Percentiles rank a stretch among this genome's conserved stretches.
These are phyloP conservation scores for Ceratoteleas bidentatus DNA, from an alignment of 1,140 invertebrate species.

Conservation along the genomic window DNA sequence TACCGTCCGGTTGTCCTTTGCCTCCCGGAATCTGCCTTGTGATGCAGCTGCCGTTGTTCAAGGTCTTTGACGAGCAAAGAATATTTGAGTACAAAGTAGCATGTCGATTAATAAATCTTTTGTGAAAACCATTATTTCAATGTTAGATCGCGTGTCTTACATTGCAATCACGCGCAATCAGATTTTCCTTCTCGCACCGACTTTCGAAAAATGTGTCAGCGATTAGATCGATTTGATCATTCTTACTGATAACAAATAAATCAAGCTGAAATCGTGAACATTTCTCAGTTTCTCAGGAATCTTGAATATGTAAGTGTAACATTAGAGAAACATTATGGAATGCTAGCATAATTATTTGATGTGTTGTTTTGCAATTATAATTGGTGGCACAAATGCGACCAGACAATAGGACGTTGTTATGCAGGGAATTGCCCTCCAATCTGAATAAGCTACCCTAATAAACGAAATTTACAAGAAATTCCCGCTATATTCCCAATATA, in stretches of 20 bases:
- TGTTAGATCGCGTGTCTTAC: slow-evolving; percentile 27
- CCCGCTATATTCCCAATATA: too few species aligned
- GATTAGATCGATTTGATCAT: slow-evolving; percentile 21
- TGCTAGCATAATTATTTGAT: too few species aligned
- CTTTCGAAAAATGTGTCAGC: slow-evolving; percentile 16
- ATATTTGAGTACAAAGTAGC: slow-evolving; percentile 50
- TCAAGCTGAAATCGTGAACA: slow-evolving; percentile 16
- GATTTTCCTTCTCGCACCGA: slow-evolving; percentile 24
- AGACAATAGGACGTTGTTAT: too few species aligned
- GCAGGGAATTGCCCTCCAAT: too few species aligned
- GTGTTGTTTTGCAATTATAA: too few species aligned
- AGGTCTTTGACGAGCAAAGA: slow-evolving; percentile 42
- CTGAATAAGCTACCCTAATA: too few species aligned
- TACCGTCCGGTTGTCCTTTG: slow-evolving; percentile 71
- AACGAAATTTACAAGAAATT: too few species aligned
- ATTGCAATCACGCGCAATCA: slow-evolving; percentile 25
- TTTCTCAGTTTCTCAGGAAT: not conserved
- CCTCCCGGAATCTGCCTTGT: slow-evolving; percentile 68
- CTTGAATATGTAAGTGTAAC: not conserved
- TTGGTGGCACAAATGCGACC: too few species aligned
- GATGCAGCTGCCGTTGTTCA: slow-evolving; percentile 66
- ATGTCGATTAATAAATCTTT: slow-evolving; percentile 63
- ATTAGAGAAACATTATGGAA: not conserved
- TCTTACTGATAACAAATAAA: slow-evolving; percentile 4
- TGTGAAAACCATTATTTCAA: slow-evolving; percentile 48